Evolutionary conservation across 2,113 vertebrate genomes (phyloP).

Genomic region (Taxidea taxus): DNA sequence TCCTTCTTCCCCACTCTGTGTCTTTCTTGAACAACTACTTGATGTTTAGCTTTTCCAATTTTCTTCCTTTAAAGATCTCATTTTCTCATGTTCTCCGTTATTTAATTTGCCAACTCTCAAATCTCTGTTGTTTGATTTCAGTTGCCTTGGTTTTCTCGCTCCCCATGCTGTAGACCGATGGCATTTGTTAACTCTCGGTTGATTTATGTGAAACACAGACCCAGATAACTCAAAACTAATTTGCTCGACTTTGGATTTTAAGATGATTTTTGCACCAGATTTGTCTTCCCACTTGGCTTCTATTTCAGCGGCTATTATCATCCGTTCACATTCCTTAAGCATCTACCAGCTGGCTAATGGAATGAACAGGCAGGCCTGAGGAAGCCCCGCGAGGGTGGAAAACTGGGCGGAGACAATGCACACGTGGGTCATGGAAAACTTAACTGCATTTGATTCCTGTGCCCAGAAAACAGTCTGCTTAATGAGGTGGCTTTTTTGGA

Average conservation of each 20-base stretch:
- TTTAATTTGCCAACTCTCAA: background rate
- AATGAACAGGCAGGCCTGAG: background rate
- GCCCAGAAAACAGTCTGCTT: conserved; percentile 34
- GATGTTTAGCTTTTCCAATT: background rate
- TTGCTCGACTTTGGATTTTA: conserved; percentile 23
- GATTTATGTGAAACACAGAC: background rate
- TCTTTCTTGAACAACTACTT: background rate
- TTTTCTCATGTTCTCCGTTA: background rate
- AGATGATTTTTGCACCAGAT: conserved; percentile 51
- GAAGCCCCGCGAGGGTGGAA: background rate
- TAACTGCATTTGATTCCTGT: background rate
- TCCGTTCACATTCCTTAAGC: conserved; percentile 32
- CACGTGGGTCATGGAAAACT: conserved; percentile 16
- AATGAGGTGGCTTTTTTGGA: background rate
- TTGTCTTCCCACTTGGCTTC: conserved; percentile 28
- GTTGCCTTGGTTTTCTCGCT: background rate
- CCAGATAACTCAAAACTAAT: conserved; percentile 45
- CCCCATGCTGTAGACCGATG: background rate
- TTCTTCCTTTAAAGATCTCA: conserved; percentile 26
- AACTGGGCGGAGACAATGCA: background rate
- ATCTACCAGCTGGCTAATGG: conserved; percentile 53
- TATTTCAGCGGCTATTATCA: conserved; percentile 42
- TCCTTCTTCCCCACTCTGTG: background rate
- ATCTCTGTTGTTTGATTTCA: background rate
- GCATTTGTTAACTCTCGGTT: background rate